Conservation (phyloP, 1,140 invertebrate species). For the Magallana gigas region DNA sequence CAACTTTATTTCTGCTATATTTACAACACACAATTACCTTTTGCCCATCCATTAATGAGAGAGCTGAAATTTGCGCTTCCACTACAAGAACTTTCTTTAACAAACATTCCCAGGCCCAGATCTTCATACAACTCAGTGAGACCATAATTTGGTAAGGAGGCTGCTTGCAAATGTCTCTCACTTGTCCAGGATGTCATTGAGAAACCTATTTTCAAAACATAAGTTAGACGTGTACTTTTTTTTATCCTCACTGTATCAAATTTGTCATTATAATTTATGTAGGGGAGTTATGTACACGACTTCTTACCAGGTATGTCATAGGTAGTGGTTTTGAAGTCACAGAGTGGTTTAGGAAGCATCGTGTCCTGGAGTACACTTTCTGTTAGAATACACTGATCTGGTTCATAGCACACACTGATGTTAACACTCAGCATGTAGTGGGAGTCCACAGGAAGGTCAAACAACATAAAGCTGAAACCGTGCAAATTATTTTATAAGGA, state of each 20-base stretch:
- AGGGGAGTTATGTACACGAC: background rate
- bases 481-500: background rate
- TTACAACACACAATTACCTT: background rate
- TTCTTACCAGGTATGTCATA: conserved; percentile 23
- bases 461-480: conserved; percentile 48
- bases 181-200: background rate
- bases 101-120: background rate
- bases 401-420: conserved; percentile 59
- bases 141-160: background rate
- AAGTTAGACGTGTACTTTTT: no score
- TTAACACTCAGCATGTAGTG: conserved; percentile 52
- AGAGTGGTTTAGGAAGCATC: conserved; percentile 42
- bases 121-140: conserved; percentile 3
- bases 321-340: conserved; percentile 41
- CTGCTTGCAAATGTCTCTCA: background rate
- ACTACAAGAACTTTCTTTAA: background rate
- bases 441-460: conserved; percentile 46
- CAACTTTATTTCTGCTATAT: no score
- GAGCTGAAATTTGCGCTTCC: conserved; percentile 5
- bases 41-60: background rate
- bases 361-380: conserved; percentile 36
- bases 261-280: no score
- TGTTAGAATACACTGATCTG: conserved; percentile 17
- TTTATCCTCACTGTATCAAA: no score
- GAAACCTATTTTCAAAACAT: background rate